Conservation (phyloP, 2,888 invertebrate genomes). For the Synanthedon tipuliformis region DNA sequence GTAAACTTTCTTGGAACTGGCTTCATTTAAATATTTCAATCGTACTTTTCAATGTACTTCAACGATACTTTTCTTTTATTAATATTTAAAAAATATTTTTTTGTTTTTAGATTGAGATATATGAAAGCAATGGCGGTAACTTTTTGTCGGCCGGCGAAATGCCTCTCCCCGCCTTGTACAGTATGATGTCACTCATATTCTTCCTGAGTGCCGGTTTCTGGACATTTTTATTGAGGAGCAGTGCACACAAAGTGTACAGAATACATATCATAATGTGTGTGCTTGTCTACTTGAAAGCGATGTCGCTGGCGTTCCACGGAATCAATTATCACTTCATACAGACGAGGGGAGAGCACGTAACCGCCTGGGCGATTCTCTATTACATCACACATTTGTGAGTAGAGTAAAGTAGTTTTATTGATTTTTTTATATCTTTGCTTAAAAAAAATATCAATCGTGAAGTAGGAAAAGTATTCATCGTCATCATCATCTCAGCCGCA, state of each 20-base stretch:
- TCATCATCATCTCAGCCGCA: no score
- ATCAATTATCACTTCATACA: constrained; percentile 96
- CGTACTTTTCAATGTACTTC: no score
- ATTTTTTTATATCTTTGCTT: neutral
- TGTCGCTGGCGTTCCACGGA: constrained; percentile 94
- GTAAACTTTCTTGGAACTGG: no score
- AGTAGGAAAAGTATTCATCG: no score
- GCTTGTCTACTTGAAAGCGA: constrained; percentile 89
- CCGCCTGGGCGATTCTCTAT: constrained; percentile 97
- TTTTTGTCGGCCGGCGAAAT: constrained; percentile 96
- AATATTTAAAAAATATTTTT: no score
- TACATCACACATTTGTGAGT: constrained; percentile 97
- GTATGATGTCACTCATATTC: constrained; percentile 91
- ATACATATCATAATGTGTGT: constrained; percentile 98
- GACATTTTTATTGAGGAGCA: constrained; percentile 87
- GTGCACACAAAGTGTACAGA: constrained; percentile 88
- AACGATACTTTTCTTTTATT: no score
- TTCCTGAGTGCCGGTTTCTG: constrained; percentile 91
- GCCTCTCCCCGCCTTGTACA: constrained; percentile 92
- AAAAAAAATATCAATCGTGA: neutral
- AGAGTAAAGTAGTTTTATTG: constrained; percentile 5
- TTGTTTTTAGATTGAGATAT: constrained; percentile 79
- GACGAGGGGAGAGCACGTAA: constrained; percentile 91
- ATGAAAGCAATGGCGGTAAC: constrained; percentile 86
- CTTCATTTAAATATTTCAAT: no score